Conservation (phyloP, 53 echinoderm and acorn worm species). For the Hippasteria phrygiana region DNA sequence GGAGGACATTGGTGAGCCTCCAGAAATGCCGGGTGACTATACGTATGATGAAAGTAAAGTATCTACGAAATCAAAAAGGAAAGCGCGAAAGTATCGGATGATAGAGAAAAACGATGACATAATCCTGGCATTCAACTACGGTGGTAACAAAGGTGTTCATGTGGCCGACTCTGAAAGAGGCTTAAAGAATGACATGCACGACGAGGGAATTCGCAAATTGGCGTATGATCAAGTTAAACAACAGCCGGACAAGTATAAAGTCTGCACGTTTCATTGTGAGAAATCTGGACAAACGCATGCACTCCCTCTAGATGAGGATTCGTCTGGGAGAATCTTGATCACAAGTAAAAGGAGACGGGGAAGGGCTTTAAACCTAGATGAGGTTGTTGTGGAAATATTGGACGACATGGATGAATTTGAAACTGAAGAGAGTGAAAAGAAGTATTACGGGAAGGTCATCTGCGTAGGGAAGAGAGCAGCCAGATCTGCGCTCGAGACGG, state of each 20-base stretch:
- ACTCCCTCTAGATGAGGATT: constrained; percentile 35
- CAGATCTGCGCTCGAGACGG: constrained; percentile 2
- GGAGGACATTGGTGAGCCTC: background rate
- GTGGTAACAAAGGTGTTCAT: background rate
- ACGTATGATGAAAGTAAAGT: background rate
- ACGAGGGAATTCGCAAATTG: background rate
- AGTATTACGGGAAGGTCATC: constrained; percentile 42
- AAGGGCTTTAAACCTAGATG: constrained; percentile 82
- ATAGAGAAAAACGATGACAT: constrained; percentile 37
- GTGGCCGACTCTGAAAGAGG: background rate
- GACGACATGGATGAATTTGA: constrained; percentile 5
- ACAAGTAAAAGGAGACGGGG: constrained; percentile 76
- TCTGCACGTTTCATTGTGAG: constrained; percentile 54
- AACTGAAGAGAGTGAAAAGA: constrained; percentile 25
- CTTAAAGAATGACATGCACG: constrained; percentile 11
- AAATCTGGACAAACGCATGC: constrained; percentile 46
- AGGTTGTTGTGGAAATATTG: constrained; percentile 83
- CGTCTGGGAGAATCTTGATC: constrained; percentile 48
- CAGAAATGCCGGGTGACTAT: background rate
- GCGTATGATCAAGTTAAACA: background rate
- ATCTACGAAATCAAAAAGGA: background rate
- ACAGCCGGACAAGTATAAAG: constrained; percentile 57
- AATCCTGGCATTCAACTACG: background rate
- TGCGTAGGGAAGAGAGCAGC: constrained; percentile 37
- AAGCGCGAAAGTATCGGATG: constrained; percentile 19